Evolutionary conservation across 2,888 invertebrate species (phyloP), one percentile per base, ranked within the genome.

Genomic region (Drosophila falleni): DNA sequence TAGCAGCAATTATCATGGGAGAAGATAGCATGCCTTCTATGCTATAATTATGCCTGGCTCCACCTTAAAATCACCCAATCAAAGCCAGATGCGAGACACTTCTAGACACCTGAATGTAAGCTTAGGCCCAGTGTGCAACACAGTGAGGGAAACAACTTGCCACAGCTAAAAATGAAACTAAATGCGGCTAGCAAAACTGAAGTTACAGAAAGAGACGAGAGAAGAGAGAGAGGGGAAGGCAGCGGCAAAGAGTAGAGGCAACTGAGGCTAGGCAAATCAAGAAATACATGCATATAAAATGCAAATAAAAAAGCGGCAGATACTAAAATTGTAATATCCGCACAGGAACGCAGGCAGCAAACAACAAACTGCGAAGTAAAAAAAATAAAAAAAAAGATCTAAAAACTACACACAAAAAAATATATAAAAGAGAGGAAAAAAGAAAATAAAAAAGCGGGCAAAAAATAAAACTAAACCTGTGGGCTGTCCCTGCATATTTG

Each of bases 301-400:
- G 81, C 86, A 86, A 86, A 87, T 81, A 85, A 86, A 87, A 85
- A 76, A 79, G 74, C 79, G 75, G 63, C 82, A 86, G 83, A 86
- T 86, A 86, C 86, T 86, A 86, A 87, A 86, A 86, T 86, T 87
- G 88, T 86, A 86, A 86, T 86, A 87, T 87, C 85, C 87, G 85
- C 80, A 80, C 63, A 74, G 82, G 74, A 87, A 85, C 83, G 74
- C 72, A 71, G 71, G 31, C 71, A 67, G 49, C 72, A 62, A 53
- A 41, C 46, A 67, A 46, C 51, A 44, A 47, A 19, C 55, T 39
- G 44, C 42, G n/a, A 23, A 61, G 33, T 63, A 54, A 53, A 66
- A 71, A 54, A 63, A 33, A 23, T 29, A 61, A 29, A 59, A 54
- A 53, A 66, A 71, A 54, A 63, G 26, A 23, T 29, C 37, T 33